Evolutionary conservation across 2,797 vertebrate genomes (phyloP), one percentile per base, ranked within the genome.

Genomic region (Brachyalestes nurse): DNA sequence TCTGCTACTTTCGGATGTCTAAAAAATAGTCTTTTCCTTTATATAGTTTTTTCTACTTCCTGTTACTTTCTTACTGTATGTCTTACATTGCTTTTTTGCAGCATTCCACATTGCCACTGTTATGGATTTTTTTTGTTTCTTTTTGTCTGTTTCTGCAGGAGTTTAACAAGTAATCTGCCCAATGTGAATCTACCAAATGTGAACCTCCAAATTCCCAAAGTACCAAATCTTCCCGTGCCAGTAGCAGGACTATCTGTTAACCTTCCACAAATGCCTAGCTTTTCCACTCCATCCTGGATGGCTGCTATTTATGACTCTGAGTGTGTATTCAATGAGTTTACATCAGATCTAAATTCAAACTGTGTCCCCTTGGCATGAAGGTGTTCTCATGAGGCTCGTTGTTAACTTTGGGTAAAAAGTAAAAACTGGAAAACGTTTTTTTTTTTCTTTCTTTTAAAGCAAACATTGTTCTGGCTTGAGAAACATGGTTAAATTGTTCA

Each of bases 131-230:
- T 87, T 92, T 93, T 86, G 94, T 97, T 98, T 95, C 92, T 98
- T 99, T 99, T 96, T 99, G 97, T 99, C 97, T 99, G 97, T 99
- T 97, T 99, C 97, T 97, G 95, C 98, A 99, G 98, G 98, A 99
- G 97, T 98, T 99, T 99, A 99, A 99, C 98, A 97, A 99, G 98
- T 99, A 99, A 99, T 97, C 98, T 99, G 95, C 98, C 98, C 97
- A 99, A 99, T 99, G 98, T 99, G 97, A 99, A 99, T 95, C 98
- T 99, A 95, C 98, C 98, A 96, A 99, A 99, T 98, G 98, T 99
- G 95, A 99, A 99, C 95, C 98, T 99, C 94, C 94, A 95, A 95
- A 95, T 95, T 95, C 98, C 98, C 95, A 99, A 99, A 99, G 97
- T 99, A 97, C 98, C 98, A 97, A 99, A 98, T 95, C 97, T 99